phyloP scores from a whole-genome alignment of 2,888 invertebrate species.

The Cephus pygmeus region DNA sequence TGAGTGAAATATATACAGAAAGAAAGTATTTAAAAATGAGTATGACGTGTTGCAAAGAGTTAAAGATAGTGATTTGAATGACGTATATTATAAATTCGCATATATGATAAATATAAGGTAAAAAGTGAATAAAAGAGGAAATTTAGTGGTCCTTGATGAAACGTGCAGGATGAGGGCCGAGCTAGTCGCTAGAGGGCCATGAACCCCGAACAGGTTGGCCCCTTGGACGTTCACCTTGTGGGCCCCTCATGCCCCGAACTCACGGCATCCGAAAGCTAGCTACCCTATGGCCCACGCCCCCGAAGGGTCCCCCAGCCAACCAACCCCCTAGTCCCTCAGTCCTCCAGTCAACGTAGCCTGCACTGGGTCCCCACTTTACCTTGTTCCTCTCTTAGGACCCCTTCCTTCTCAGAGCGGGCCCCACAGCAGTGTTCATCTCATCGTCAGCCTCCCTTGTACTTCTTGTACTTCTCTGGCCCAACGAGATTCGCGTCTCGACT shows the following conservation, averaged over 20 bases:
- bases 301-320: constrained; percentile 19
- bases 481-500: not conserved
- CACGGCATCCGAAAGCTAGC: constrained; percentile 37
- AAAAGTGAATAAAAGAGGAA: not conserved
- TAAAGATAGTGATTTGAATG: too few relatives aligned
- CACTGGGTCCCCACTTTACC: not conserved
- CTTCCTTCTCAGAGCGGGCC: not conserved
- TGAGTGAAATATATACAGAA: not conserved
- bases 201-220: constrained; percentile 67
- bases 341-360: not conserved
- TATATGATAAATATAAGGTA: not conserved
- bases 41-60: not conserved
- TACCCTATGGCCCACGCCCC: constrained; percentile 29
- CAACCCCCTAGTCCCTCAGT: not conserved
- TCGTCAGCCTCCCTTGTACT: constrained; percentile 8
- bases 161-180: not conserved
- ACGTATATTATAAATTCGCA: too few relatives aligned
- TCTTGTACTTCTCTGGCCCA: not conserved
- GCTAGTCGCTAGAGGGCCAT: constrained; percentile 57
- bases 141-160: not conserved
- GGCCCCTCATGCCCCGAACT: constrained; percentile 30
- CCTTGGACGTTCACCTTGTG: constrained; percentile 66
- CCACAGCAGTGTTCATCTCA: not conserved
- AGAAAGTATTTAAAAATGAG: not conserved
- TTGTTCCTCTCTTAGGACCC: not conserved